Percentiles rank a stretch among this genome's conserved stretches.
These are phyloP conservation scores for Onchidella celtica DNA, from an alignment of 2,888 invertebrate genomes.

Conservation along the genomic window DNA sequence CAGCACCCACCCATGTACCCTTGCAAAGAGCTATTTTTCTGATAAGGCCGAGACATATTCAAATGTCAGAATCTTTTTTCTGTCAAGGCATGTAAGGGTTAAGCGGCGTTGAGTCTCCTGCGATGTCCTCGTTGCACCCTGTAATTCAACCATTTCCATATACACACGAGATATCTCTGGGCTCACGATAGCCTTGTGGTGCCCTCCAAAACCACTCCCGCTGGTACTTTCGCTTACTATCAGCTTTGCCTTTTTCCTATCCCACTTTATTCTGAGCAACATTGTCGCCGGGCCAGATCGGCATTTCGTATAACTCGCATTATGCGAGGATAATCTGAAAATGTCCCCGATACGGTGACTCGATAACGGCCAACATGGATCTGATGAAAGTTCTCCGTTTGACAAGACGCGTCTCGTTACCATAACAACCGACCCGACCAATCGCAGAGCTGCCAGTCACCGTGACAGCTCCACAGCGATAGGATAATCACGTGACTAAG, in stretches of 20 bases:
- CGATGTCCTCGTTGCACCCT: no score
- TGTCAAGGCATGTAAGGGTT: no score
- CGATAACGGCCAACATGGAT: constrained; percentile 14
- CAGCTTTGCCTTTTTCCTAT: not conserved
- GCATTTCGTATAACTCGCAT: not conserved
- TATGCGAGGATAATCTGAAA: constrained; percentile 24
- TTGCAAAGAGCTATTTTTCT: no score
- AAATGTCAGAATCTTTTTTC: no score
- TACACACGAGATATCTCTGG: no score
- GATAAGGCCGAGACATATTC: no score
- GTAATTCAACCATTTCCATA: not conserved
- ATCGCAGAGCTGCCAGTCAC: constrained; percentile 45
- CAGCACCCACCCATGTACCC: no score
- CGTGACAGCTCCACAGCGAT: constrained; percentile 37
- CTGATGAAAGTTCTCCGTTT: constrained; percentile 1
- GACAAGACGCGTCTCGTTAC: constrained; percentile 34
- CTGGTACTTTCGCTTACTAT: no score
- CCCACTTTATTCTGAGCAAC: not conserved
- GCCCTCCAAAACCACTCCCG: no score
- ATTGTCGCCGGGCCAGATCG: not conserved
- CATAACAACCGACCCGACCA: constrained; percentile 40
- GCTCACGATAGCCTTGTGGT: no score
- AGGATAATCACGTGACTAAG: constrained; percentile 46
- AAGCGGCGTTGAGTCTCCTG: no score
- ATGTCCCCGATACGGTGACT: not conserved